Evolutionary conservation across 2,113 vertebrate species (phyloP), one percentile per base, ranked within the genome.

Genomic region (Chascanopsetta lugubris): DNA sequence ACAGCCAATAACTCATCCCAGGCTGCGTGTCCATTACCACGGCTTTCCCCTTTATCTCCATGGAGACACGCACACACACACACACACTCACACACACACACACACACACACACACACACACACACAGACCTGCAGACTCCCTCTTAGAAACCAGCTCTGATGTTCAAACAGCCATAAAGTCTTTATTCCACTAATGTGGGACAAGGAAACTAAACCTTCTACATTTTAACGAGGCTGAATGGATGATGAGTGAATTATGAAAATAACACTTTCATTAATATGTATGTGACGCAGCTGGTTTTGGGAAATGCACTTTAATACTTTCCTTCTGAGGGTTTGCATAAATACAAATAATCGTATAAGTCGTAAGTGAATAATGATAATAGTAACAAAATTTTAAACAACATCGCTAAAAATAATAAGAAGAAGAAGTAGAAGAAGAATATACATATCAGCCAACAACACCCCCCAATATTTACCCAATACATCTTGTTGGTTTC

Each of bases 1-100:
- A 86, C 80, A 82, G 73, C 79, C 83, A 75, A 82, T 84, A 89
- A 85, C 75, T 86, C 71, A 76, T 58, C 59, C 13, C 8, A 65
- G 60, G 21, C 72, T 18, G 49, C 65, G 76, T 66, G 79, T 86
- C 85, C 75, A 48, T 87, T 85, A 85, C 75, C 71, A 75, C 58
- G 10, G 48, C 18, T 9, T 21, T 26, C 61, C 5, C 61, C 48
- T 79, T 84, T 61, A 79, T 84, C 51, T 77, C 72, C 64, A 73
- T 64, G 75, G 72, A 76, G 68, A 63, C 73, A 69, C 58, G 72
- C 74, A 49, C 43, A 53, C 42, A 22, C 27, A 62, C 36, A 48
- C 48, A 60, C 57, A 49, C 51, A 69, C 58, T 71, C 74, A 49
- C 43, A 53, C 42, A 22, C 27, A 62, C 36, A 48, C 48, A 60